Evolutionary conservation across 2,888 invertebrate species (phyloP), one percentile per base, ranked within the genome.

Genomic region (Dynastes tityus): DNA sequence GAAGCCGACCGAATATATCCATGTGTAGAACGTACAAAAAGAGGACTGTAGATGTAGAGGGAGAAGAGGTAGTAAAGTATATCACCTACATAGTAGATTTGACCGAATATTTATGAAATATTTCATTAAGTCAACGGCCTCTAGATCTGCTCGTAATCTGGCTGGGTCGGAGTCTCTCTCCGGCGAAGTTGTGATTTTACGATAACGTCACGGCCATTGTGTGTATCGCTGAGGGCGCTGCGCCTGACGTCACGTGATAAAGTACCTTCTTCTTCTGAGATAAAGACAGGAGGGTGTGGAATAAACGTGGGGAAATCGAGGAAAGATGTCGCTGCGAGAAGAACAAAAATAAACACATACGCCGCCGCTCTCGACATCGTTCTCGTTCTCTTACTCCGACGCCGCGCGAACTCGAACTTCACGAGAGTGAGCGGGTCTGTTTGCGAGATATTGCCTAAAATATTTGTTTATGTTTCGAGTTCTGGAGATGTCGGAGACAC

Each of bases 201-300:
- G 81, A 80, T 81, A 80, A 79, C 78, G 78, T 78, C 78, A 13
- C 45, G 74, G 67, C 80, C 78, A 81, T 81, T 81, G 81, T 80
- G 81, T 80, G 80, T 76, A 78, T 78, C 75, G 61, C 45, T 29
- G 63, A 61, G 9, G 74, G 78, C 76, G 77, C 78, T 81, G 81
- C 78, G 80, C 75, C 78, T 80, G 81, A 81, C 81, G 81, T 80
- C 80, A 80, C 74, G 77, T 81, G 81, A 81, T 77, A 77, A 77
- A 77, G 77, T 77, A 58, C 68, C 77, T 70, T 71, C 73, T 71
- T 61, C 68, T 29, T 11, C 22, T n/a, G 55, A 58, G 29, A n/a
- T 55, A n/a, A 22, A 40, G 40, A 37, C 32, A 8, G 40, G 16
- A 40, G 65, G 16, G 68, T 29, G 51, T 29, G 51, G 63, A 29